A percentile compares a stretch with the other conserved stretches of the same genome.
phyloP scores from a whole-genome alignment of 1,140 invertebrate genomes.

The Tetramorium parvispinum region DNA sequence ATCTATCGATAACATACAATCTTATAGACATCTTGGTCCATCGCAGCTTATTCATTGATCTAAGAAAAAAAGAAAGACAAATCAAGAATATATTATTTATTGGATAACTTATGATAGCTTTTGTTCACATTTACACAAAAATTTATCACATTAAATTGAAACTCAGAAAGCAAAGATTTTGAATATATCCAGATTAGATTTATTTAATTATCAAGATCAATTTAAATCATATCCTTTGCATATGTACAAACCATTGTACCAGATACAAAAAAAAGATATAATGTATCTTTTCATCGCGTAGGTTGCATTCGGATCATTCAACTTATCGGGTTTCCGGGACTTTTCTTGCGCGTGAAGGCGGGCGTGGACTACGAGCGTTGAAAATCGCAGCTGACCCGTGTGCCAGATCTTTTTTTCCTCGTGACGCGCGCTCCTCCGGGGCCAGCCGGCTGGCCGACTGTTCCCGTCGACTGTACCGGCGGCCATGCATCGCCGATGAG shows the following conservation, averaged over 20 bases:
- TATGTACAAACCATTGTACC: not conserved
- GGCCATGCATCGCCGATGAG: slow-evolving; percentile 80
- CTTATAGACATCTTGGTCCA: not conserved
- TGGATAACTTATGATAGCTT: not conserved
- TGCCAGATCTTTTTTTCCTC: slow-evolving; percentile 43
- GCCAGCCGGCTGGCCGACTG: slow-evolving; percentile 38
- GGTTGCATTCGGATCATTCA: not conserved
- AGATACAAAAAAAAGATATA: not conserved
- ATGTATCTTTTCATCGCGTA: not conserved
- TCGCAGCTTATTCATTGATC: not conserved
- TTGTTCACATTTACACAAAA: slow-evolving; percentile 3
- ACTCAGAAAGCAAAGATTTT: not conserved
- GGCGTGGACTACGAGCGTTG: slow-evolving; percentile 62
- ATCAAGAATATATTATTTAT: not conserved
- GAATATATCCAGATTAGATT: not conserved
- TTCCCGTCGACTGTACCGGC: slow-evolving; percentile 62
- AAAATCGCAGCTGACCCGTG: slow-evolving; percentile 63
- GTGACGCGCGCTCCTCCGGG: slow-evolving; percentile 30
- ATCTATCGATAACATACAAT: slow-evolving; percentile 9
- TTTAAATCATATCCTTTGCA: not conserved
- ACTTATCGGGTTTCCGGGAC: slow-evolving; percentile 15
- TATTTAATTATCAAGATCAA: not conserved
- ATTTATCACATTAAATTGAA: slow-evolving; percentile 2
- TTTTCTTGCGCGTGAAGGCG: slow-evolving; percentile 45
- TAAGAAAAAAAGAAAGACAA: not conserved